Percentiles rank a stretch among this genome's conserved stretches.
Evolutionary conservation across 2,113 vertebrate genomes (phyloP).

Genomic region (Manacus vitellinus): DNA sequence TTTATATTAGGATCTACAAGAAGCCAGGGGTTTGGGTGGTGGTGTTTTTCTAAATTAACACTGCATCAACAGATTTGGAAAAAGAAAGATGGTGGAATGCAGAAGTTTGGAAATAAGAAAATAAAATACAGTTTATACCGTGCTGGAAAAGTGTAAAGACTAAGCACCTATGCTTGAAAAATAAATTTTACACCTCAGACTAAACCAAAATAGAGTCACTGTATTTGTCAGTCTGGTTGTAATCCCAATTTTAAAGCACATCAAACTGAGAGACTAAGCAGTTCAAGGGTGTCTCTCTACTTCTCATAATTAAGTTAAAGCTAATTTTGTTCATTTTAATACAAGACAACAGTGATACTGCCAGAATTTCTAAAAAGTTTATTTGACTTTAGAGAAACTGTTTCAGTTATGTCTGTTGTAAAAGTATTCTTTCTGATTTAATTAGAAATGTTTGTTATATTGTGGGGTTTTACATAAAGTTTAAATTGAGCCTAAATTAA

Average conservation of each 20-base stretch:
- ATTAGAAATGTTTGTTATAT: constrained; percentile 54
- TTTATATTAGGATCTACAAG: constrained; percentile 30
- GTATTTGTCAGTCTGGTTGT: constrained; percentile 16
- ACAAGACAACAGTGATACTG: constrained; percentile 22
- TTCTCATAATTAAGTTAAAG: constrained; percentile 5
- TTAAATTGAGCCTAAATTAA: constrained; percentile 22
- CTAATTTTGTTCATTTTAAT: constrained; percentile 33
- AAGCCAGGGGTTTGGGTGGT: not conserved
- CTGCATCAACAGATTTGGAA: not conserved
- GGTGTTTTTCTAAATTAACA: constrained; percentile 38
- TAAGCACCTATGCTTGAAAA: constrained; percentile 6
- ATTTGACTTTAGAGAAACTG: constrained; percentile 29
- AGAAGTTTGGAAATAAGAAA: constrained; percentile 39
- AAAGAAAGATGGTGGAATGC: not conserved
- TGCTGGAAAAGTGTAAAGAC: not conserved
- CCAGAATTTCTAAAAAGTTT: constrained; percentile 18
- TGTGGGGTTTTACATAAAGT: not conserved
- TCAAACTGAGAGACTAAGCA: not conserved
- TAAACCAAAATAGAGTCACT: constrained; percentile 6
- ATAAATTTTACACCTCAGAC: constrained; percentile 46
- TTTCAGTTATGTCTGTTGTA: not conserved
- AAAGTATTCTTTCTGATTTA: constrained; percentile 22
- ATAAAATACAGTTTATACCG: not conserved
- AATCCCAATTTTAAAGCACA: not conserved
- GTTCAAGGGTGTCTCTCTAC: not conserved